Evolutionary conservation across 2,113 vertebrate genomes (phyloP).

Genomic region (Melospiza georgiana): DNA sequence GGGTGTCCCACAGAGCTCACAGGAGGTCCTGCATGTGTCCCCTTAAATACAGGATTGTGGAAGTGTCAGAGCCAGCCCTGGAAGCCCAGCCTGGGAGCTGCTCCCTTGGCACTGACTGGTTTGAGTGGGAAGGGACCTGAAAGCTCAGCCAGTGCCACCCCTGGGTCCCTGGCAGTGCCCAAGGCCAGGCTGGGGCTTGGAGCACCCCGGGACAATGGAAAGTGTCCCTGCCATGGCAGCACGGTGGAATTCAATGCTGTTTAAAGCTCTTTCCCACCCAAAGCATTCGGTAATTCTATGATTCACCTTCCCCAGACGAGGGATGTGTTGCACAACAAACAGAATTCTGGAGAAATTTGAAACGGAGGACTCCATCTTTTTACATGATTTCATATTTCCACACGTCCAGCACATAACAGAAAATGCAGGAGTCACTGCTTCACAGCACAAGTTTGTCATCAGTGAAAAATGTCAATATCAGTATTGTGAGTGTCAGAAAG

Average conservation of each 20-base stretch:
- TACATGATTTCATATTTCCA: not conserved
- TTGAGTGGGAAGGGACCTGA: not conserved
- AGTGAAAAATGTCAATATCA: fast-evolving
- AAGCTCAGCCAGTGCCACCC: not conserved
- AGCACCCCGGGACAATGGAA: not conserved
- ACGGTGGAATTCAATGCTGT: not conserved
- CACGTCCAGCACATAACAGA: fast-evolving
- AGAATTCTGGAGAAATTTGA: fast-evolving
- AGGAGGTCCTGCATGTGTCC: not conserved
- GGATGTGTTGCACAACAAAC: not conserved
- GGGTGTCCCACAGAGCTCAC: not conserved
- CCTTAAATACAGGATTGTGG: fast-evolving
- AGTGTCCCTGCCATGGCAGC: not conserved
- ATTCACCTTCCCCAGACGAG: not conserved
- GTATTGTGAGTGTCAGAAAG: fast-evolving
- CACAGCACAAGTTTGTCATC: fast-evolving
- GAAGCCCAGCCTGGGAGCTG: not conserved
- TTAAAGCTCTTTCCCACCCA: not conserved
- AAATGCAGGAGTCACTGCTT: not conserved
- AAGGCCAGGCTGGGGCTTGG: not conserved
- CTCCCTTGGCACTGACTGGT: not conserved
- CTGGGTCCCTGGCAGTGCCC: not conserved
- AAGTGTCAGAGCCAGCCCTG: fast-evolving
- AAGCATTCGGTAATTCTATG: not conserved
- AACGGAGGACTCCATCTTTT: not conserved